Evolutionary conservation across 2,888 invertebrate genomes (phyloP).

Genomic region (Lysandra bellargus): DNA sequence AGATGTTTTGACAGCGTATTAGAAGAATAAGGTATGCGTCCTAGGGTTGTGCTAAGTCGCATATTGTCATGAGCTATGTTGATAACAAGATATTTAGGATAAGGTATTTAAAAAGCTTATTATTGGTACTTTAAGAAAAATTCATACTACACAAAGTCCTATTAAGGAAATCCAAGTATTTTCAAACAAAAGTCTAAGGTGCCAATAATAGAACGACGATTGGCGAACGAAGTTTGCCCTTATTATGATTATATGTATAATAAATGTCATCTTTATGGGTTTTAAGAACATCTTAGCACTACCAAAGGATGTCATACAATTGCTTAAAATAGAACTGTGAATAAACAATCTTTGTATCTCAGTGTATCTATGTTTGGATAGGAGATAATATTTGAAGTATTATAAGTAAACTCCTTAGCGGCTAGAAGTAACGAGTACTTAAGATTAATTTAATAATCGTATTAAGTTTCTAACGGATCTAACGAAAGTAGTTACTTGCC

Average conservation of each 20-base stretch:
- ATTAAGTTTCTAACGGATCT: constrained; percentile 7
- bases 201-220: too few relatives aligned
- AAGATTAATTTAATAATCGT: constrained; percentile 13
- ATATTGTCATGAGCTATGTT: background rate
- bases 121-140: too few relatives aligned
- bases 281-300: constrained; percentile 5
- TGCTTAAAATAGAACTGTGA: constrained; percentile 26
- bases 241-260: too few relatives aligned
- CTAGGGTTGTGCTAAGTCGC: constrained; percentile 30
- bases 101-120: too few relatives aligned
- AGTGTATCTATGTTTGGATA: background rate
- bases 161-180: too few relatives aligned
- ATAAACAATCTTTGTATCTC: background rate
- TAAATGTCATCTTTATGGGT: too few relatives aligned
- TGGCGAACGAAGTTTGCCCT: too few relatives aligned
- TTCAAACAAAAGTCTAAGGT: too few relatives aligned
- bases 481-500: constrained; percentile 3
- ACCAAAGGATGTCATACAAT: background rate
- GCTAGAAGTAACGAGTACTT: constrained; percentile 18
- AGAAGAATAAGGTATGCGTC: constrained; percentile 1
- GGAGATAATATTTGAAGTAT: constrained; percentile 12
- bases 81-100: background rate
- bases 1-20: background rate
- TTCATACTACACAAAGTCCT: too few relatives aligned
- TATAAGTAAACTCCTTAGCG: constrained; percentile 15